A percentile compares a stretch with the other conserved stretches of the same genome.
Conservation (phyloP, 2,797 vertebrate genomes). For the Silurus aristotelis region DNA sequence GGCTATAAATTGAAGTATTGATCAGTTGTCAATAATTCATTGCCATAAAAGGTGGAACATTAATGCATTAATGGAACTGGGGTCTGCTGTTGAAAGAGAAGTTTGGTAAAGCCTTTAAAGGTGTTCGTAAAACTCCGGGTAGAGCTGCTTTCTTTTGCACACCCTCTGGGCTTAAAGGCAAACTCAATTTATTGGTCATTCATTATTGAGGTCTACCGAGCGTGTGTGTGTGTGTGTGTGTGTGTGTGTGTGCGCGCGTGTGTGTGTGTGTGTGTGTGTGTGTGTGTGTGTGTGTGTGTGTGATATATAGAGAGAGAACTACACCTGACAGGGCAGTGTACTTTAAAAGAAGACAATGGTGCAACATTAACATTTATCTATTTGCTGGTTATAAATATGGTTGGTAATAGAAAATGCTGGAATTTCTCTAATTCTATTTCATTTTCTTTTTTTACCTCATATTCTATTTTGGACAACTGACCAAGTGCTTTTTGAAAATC, state of each 20-base stretch:
- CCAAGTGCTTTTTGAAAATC: too few relatives aligned
- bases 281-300: neutral
- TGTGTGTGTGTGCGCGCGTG: neutral
- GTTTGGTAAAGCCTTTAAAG: conserved; percentile 33
- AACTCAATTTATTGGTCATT: conserved; percentile 54
- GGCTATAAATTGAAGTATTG: conserved; percentile 24
- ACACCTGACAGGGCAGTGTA: neutral
- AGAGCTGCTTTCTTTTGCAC: conserved; percentile 11
- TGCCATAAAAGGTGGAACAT: conserved; percentile 3
- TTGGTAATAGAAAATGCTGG: neutral
- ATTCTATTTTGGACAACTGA: too few relatives aligned
- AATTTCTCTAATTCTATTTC: neutral
- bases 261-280: conserved; percentile 1
- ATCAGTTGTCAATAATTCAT: conserved; percentile 39
- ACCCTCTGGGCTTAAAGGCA: conserved; percentile 41
- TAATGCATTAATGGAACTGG: conserved; percentile 26
- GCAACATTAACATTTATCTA: neutral
- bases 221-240: conserved; percentile 4
- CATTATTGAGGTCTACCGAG: conserved; percentile 50
- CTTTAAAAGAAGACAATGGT: neutral
- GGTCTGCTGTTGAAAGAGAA: conserved; percentile 1
- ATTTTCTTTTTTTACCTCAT: too few relatives aligned
- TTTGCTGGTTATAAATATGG: neutral
- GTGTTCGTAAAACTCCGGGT: conserved; percentile 11
- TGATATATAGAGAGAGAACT: neutral